Conservation (phyloP, 2,888 invertebrate genomes). For the Stictocephala bisonia region DNA sequence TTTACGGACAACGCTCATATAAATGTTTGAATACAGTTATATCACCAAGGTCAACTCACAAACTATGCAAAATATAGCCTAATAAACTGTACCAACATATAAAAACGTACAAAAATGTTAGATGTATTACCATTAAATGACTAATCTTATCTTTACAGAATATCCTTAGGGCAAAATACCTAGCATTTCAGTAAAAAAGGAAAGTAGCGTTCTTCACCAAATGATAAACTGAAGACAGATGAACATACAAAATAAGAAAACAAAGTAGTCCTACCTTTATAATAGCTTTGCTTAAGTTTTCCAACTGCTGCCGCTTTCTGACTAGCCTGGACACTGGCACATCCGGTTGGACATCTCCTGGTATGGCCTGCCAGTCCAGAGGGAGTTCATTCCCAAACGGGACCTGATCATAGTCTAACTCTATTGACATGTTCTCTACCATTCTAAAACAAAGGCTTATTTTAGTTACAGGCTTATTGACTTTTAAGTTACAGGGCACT, state of each 20-base stretch:
- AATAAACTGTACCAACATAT: too few relatives aligned
- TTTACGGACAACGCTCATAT: too few relatives aligned
- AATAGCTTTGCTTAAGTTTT: conserved; percentile 68
- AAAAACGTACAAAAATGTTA: too few relatives aligned
- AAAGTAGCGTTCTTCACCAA: background rate
- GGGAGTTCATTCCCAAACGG: conserved; percentile 65
- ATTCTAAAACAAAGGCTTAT: too few relatives aligned
- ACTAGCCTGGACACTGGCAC: conserved; percentile 78
- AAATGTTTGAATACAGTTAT: too few relatives aligned
- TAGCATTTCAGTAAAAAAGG: too few relatives aligned
- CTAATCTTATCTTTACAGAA: background rate
- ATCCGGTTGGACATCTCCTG: conserved; percentile 80
- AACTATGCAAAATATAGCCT: too few relatives aligned
- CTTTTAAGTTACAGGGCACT: too few relatives aligned
- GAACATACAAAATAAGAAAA: background rate
- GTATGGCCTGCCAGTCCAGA: conserved; percentile 79
- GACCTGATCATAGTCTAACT: conserved; percentile 45
- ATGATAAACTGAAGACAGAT: too few relatives aligned
- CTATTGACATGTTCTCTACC: conserved; percentile 11
- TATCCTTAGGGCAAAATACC: background rate
- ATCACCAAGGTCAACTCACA: too few relatives aligned
- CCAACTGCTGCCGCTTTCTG: conserved; percentile 87
- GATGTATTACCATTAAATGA: too few relatives aligned
- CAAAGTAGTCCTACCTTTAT: conserved; percentile 49
- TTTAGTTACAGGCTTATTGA: too few relatives aligned